Percentiles rank a stretch among this genome's conserved stretches.
Evolutionary conservation across 2,888 invertebrate genomes (phyloP).

Genomic region (Iphiclides podalirius): DNA sequence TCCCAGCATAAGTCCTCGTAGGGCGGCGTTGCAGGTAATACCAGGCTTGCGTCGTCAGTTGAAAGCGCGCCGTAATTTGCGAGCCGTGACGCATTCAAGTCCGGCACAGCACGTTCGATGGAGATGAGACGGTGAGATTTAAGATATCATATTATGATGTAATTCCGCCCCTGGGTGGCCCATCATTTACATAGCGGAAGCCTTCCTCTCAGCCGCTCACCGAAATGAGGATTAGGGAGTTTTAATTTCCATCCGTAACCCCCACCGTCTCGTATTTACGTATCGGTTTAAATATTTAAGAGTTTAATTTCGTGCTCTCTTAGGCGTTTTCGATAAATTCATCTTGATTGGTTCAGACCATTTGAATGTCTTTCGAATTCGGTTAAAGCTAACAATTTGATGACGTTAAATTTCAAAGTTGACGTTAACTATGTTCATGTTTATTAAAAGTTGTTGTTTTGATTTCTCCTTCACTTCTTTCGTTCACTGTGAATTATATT

Average conservation of each 20-base stretch:
- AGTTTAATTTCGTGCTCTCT: slow-evolving; percentile 26
- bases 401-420: slow-evolving; percentile 51
- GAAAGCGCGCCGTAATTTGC: slow-evolving; percentile 70
- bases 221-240: slow-evolving; percentile 62
- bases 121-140: slow-evolving; percentile 57
- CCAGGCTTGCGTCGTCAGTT: slow-evolving; percentile 39
- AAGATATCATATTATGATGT: slow-evolving; percentile 74
- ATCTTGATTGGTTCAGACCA: slow-evolving; percentile 63
- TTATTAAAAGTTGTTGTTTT: no score
- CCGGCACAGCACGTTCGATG: slow-evolving; percentile 55
- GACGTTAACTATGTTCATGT: not conserved
- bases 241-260: slow-evolving; percentile 64
- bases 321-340: slow-evolving; percentile 67
- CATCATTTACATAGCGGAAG: slow-evolving; percentile 67
- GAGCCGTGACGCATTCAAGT: slow-evolving; percentile 63
- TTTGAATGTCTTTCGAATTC: slow-evolving; percentile 72
- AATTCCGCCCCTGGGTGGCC: slow-evolving; percentile 66
- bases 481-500: no score
- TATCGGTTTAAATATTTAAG: slow-evolving; percentile 65
- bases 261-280: slow-evolving; percentile 64
- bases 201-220: slow-evolving; percentile 56
- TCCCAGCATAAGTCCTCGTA: no score
- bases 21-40: slow-evolving; percentile 30
- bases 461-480: no score
- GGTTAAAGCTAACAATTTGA: slow-evolving; percentile 46